These are phyloP conservation scores for Pseudocheirus occidentalis DNA, from an alignment of 2,797 vertebrate species.

Conservation along the genomic window DNA sequence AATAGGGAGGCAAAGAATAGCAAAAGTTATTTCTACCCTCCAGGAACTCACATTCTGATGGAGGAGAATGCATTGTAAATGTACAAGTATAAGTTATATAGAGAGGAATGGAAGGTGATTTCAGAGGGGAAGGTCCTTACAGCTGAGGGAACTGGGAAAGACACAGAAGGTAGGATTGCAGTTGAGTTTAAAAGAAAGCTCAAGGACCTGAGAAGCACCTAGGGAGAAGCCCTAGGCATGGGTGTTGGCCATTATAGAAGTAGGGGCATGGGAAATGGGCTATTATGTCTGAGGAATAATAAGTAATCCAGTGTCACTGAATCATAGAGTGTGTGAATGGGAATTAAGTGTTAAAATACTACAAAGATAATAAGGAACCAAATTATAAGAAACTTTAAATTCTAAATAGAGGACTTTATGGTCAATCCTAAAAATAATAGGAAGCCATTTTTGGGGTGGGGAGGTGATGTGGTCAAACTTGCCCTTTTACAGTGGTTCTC, in stretches of 20 bases:
- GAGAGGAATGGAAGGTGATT: not conserved
- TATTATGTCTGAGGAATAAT: not conserved
- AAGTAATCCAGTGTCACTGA: not conserved
- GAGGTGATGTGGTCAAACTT: not conserved
- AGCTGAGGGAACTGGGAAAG: not conserved
- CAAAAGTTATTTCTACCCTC: not conserved
- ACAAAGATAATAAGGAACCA: not conserved
- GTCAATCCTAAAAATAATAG: not conserved
- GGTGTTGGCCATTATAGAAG: not conserved
- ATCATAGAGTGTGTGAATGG: not conserved
- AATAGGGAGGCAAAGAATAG: not conserved
- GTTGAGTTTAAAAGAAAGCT: not conserved
- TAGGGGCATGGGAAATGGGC: not conserved
- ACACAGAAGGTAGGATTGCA: not conserved
- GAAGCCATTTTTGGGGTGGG: not conserved
- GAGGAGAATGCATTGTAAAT: not conserved
- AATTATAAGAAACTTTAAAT: not conserved
- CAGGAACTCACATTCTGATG: not conserved
- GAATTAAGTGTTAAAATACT: not conserved
- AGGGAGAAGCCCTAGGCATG: not conserved
- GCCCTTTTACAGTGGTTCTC: no score
- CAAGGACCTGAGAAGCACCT: not conserved
- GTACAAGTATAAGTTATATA: not conserved
- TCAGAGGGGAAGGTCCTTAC: not conserved
- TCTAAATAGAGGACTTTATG: not conserved